Base-by-base conservation (phyloP, 2,888 invertebrate species). In the Diploptera punctata region DNA sequence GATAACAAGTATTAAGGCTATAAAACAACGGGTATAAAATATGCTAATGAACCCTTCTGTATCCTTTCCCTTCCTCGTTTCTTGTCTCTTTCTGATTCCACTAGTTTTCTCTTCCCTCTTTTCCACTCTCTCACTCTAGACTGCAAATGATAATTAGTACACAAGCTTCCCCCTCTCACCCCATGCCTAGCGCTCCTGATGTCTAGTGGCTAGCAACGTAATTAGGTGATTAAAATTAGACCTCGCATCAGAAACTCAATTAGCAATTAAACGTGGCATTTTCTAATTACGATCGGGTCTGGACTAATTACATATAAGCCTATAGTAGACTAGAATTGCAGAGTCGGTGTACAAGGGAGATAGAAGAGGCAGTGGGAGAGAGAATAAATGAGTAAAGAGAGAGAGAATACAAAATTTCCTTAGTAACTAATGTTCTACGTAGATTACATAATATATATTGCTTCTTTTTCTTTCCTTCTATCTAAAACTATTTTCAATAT, bases 171-270 rank as follows among this genome's bases (percentile, higher is more conserved):
- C 52, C 21, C 52, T 52, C 21, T 16, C 52, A 7, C 57, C 29
- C 18, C 57, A 57, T 16, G 29, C 44, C 44, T 29, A 57, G 57
- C 33, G 33, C 57, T 57, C 26, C 57, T 57, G 57, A 57, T 62
- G 72, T 72, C 72, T 69, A 62, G 65, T 62, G 68, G 72, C 69
- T 61, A 65, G 54, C 73, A 54, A 57, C 73, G 73, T 86, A 85
- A 86, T 86, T 85, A 86, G 85, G 85, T 85, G 84, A 86, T 86
- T 86, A 86, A 86, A 86, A 86, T 86, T 86, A 84, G 85, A 85
- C 85, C 84, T 85, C 84, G 84, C 84, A 84, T 84, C 84, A 84
- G 84, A 84, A 85, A 85, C 84, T 86, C 86, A 86, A 86, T 86
- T 86, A 86, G 85, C 86, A 86, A 86, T 86, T 86, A 85, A 86